Base-by-base conservation (phyloP, 2,888 invertebrate genomes). In the Hypsopygia costalis region DNA sequence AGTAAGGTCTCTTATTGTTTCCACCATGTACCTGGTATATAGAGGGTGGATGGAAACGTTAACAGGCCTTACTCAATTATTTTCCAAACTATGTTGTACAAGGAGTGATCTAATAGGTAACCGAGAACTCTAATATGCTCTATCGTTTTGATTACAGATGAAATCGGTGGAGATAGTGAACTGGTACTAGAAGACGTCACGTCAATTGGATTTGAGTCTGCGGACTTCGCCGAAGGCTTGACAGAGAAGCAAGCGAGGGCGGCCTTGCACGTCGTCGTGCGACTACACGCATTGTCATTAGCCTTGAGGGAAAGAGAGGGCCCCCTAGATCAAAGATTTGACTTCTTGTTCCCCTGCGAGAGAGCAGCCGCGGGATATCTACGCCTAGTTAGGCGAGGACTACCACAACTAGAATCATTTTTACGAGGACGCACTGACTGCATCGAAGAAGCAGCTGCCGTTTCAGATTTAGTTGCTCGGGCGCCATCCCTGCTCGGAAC, bases 311-410 rank as follows among this genome's bases (percentile, higher is more conserved):
- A 88, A 36, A 71, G 81, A 50, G 87, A 87, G 58, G 89, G 89
- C 4, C 83, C 89, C 6, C 66, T 89, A 6, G 82, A 88, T 39
- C 82, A 81, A 44, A 70, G 80, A 54, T 89, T 89, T 45, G 87
- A 88, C 49, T 95, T 95, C 66, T 85, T 95, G 9, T 95, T 95
- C 59, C 94, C 94, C 56, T 94, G 94, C 27, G 93, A 93, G 30
- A 89, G 93, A 61, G 95, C 95, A 0, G 94, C 94, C 0, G 94
- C 94, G 52, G 94, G 94, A 3, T 95, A 95, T 63, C 93, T 95
- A 48, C 93, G 94, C 44, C 85, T 95, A 16, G 93, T 95, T 2
- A 92, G 94, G 61, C 89, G 94, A 43, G 95, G 95, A 1, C 78
- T 95, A 11, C 95, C 95, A 0, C 94, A 94, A 62, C 85, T 95